Evolutionary conservation across 2,113 vertebrate species (phyloP).

Genomic region (Seriola rivoliana): DNA sequence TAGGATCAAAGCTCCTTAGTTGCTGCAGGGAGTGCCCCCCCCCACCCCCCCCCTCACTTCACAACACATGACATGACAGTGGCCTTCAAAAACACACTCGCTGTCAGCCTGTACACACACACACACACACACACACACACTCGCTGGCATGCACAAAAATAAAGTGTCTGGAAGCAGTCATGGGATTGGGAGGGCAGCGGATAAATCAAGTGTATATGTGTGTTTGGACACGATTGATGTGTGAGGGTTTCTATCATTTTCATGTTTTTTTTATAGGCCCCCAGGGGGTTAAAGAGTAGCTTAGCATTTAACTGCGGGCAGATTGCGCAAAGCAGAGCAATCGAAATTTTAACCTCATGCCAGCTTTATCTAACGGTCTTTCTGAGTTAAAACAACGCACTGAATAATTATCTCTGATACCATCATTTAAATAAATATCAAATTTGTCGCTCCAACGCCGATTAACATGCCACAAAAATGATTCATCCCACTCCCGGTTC

Average conservation of each 20-base stretch:
- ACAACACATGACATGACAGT: constrained; percentile 43
- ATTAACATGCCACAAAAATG: constrained; percentile 22
- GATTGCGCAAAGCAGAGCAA: background rate
- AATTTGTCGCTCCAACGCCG: background rate
- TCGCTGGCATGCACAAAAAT: background rate
- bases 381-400: background rate
- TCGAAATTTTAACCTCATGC: background rate
- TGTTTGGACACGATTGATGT: constrained; percentile 32
- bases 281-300: background rate
- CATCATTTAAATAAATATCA: constrained; percentile 9
- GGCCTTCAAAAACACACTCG: constrained; percentile 60
- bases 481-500: constrained; percentile 7
- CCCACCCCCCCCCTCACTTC: background rate
- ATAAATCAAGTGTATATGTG: constrained; percentile 38
- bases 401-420: constrained; percentile 26
- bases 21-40: constrained; percentile 26
- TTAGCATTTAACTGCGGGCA: constrained; percentile 7
- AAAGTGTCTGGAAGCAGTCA: background rate
- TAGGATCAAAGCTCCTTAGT: constrained; percentile 56
- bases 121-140: background rate
- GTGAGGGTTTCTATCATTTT: constrained; percentile 28
- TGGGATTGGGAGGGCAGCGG: constrained; percentile 10
- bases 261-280: background rate
- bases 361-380: background rate
- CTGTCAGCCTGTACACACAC: constrained; percentile 27